Percentiles rank a stretch among this genome's conserved stretches.
Conservation (phyloP, 2,113 vertebrate genomes). For the Melierax canorus region DNA sequence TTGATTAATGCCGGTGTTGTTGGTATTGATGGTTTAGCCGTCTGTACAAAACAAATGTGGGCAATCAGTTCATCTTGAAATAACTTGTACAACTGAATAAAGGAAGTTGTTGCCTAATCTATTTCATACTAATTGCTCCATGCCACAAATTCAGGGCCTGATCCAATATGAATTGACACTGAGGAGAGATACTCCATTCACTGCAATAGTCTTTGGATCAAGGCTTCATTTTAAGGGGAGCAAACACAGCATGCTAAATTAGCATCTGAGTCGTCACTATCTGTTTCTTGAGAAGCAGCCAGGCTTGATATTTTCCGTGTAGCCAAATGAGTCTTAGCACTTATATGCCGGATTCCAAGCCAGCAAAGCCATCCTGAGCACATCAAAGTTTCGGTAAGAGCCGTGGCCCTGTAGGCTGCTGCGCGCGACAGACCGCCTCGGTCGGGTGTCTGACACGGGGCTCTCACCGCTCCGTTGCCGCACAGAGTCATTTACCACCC, state of each 20-base stretch:
- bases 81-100: constrained; percentile 29
- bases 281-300: not conserved
- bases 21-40: constrained; percentile 26
- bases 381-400: not conserved
- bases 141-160: not conserved
- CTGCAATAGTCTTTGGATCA: not conserved
- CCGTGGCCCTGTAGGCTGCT: not conserved
- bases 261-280: not conserved
- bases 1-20: constrained; percentile 40
- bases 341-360: not conserved
- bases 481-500: not conserved
- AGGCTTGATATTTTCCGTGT: not conserved
- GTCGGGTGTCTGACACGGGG: not conserved
- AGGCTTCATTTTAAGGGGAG: not conserved
- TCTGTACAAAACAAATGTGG: constrained; percentile 21
- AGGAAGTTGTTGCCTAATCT: constrained; percentile 39
- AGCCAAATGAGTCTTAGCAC: not conserved
- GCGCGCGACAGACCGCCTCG: rapidly evolving
- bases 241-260: not conserved
- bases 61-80: constrained; percentile 39
- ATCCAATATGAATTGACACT: constrained; percentile 5
- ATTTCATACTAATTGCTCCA: constrained; percentile 40
- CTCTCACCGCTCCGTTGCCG: rapidly evolving
- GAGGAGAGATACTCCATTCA: not conserved
- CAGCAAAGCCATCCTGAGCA: not conserved